phyloP scores from a whole-genome alignment of 2,113 vertebrate species.

The Eudorcas thomsonii region DNA sequence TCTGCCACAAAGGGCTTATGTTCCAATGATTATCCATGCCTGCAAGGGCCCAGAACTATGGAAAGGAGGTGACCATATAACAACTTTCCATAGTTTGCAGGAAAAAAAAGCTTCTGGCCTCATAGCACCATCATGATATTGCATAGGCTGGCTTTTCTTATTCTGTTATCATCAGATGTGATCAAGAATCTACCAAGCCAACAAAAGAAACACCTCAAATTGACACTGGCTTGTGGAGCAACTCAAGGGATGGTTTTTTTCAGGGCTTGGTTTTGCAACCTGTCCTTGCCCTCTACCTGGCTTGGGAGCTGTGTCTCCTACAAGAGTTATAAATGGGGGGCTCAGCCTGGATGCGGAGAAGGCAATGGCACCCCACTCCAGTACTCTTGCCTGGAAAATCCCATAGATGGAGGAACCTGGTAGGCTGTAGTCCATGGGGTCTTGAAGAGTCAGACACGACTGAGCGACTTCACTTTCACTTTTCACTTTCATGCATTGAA shows the following conservation, averaged over 20 bases:
- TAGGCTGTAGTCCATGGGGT: too few relatives aligned
- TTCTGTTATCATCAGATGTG: neutral
- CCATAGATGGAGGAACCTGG: too few relatives aligned
- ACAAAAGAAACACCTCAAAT: neutral
- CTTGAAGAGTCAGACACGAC: too few relatives aligned
- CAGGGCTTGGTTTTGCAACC: neutral
- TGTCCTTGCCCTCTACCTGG: neutral
- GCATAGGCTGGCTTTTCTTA: neutral
- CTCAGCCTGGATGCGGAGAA: neutral
- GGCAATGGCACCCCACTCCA: too few relatives aligned
- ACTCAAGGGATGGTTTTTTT: neutral
- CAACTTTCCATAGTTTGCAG: neutral
- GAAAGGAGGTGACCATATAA: neutral
- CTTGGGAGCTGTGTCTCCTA: neutral
- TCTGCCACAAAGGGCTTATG: neutral
- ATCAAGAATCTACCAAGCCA: neutral
- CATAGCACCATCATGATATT: neutral
- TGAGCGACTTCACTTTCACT: too few relatives aligned
- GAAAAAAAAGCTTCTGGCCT: neutral
- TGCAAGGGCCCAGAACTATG: neutral
- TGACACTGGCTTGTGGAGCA: neutral
- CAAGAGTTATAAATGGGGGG: neutral
- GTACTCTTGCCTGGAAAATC: too few relatives aligned
- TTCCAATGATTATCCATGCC: neutral
- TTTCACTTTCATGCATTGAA: too few relatives aligned